Evolutionary conservation across 2,888 invertebrate species (phyloP), one percentile per base, ranked within the genome.

Genomic region (Trachelus stipa): DNA sequence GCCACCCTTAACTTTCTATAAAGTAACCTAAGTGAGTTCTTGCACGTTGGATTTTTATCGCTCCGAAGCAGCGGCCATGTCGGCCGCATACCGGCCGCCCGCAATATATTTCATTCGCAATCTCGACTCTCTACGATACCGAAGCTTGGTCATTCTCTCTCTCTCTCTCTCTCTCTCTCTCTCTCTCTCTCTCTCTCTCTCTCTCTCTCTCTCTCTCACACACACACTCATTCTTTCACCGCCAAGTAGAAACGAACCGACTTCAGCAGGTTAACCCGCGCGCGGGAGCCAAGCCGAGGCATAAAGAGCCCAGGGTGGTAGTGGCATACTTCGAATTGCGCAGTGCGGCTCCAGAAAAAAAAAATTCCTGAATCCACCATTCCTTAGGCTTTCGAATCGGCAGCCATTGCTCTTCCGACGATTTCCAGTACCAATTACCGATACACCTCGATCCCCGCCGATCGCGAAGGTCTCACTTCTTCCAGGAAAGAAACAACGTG

Each of bases 281-380:
- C 23, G 35, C 12, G 31, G 69, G 40, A 35, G 68, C 56, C 37
- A 74, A 35, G 56, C 56, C 56, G 34, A 34, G 68, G 74, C 40
- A 37, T n/a, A 35, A 34, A 34, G 73, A 74, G 75, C 40, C 69
- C 74, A 76, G 74, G 73, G 78, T 73, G 69, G 76, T 34, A 76
- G 76, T 75, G 75, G 80, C 81, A 79, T 80, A 77, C 79, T 80
- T 80, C 77, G 81, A 76, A 81, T 81, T 77, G 78, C 81, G 56
- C 77, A 77, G 77, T 80, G 71, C 76, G 76, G 15, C 73, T 75
- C 56, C 23, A 23, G 23, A 23, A 23, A 35, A 35, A 35, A 23
- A 56, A 23, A 40, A 23, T 56, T 56, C 23, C 56, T 56, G 23
- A 23, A 56, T 56, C 23, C 56, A 23, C 56, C 15, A 56, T 56